Percentiles rank a stretch among this genome's conserved stretches.
Conservation (phyloP, 2,113 vertebrate species). For the Myrmophylax atrothorax region DNA sequence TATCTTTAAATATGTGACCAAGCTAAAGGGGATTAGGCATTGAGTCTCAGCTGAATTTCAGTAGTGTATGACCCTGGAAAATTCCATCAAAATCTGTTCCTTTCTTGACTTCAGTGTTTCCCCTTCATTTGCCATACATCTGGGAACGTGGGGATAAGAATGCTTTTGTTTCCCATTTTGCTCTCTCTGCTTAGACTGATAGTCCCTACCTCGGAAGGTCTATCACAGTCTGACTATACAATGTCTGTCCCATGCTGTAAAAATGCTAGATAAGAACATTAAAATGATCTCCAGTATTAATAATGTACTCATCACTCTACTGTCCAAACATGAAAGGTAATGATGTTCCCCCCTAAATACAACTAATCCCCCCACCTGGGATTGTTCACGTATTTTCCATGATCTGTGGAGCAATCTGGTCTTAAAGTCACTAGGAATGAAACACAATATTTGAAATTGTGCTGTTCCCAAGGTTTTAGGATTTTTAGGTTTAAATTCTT, state of each 20-base stretch:
- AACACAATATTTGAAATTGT: background rate
- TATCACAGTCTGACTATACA: background rate
- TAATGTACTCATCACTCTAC: background rate
- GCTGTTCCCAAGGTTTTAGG: background rate
- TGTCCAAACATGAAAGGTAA: background rate
- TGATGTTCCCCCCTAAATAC: background rate
- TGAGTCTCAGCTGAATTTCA: background rate
- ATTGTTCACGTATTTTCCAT: background rate
- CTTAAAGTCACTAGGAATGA: background rate
- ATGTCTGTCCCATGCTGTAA: background rate
- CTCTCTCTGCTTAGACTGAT: background rate
- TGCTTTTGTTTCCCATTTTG: background rate
- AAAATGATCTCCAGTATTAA: background rate
- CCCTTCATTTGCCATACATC: conserved; percentile 17
- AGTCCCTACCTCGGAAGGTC: background rate
- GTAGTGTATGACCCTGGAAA: background rate
- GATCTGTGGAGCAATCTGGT: background rate
- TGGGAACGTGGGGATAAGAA: background rate
- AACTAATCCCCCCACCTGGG: background rate
- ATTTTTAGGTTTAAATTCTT: background rate
- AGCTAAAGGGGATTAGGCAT: background rate
- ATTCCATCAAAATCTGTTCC: background rate
- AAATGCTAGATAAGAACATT: background rate
- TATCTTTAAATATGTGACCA: background rate
- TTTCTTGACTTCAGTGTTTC: background rate